Conservation (phyloP, 2,888 invertebrate species). For the Leucozona laternaria region DNA sequence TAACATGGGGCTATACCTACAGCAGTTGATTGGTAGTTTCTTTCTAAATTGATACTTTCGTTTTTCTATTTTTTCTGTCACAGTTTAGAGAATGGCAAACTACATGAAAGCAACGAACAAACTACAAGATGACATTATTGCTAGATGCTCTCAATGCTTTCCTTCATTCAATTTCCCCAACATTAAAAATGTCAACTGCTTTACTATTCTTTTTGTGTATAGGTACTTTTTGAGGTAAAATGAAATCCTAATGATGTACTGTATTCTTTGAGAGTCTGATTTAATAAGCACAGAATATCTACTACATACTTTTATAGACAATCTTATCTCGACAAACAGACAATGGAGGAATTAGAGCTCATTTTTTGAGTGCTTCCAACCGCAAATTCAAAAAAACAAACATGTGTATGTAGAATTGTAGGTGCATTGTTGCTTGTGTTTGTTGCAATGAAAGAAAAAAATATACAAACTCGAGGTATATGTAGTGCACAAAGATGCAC, state of each 20-base stretch:
- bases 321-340: constrained; percentile 6
- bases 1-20: too few relatives aligned
- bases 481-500: neutral
- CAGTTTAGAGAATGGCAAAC: neutral
- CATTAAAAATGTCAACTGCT: constrained; percentile 32
- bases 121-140: too few relatives aligned
- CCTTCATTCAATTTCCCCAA: neutral
- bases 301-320: neutral
- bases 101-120: neutral
- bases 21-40: too few relatives aligned
- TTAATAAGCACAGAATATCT: constrained; percentile 22
- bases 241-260: constrained; percentile 62
- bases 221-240: constrained; percentile 1
- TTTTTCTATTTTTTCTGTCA: too few relatives aligned
- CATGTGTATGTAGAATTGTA: neutral
- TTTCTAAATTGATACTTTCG: too few relatives aligned
- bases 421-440: neutral
- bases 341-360: constrained; percentile 11
- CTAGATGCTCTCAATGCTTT: neutral
- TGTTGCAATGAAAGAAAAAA: neutral
- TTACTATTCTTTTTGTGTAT: neutral
- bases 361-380: constrained; percentile 45
- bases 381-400: constrained; percentile 47
- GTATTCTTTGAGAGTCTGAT: constrained; percentile 62
- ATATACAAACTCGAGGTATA: neutral